These are phyloP conservation scores for Amorpha juglandis DNA, from an alignment of 2,888 invertebrate species.

Conservation along the genomic window DNA sequence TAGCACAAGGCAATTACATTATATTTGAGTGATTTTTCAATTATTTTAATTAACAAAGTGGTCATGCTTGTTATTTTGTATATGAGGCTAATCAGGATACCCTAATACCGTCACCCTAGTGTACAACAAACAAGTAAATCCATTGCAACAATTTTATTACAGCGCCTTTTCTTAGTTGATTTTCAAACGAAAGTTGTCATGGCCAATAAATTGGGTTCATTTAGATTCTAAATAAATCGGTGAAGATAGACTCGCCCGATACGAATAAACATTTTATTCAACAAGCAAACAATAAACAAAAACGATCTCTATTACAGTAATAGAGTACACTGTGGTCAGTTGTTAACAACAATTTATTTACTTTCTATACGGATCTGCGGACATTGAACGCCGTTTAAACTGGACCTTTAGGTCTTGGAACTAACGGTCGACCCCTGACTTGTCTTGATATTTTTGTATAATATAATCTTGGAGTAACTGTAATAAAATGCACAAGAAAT, in stretches of 20 bases:
- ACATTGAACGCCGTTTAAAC: constrained; percentile 29
- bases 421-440: constrained; percentile 25
- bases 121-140: too few relatives aligned
- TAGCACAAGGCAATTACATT: constrained; percentile 12
- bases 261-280: constrained; percentile 15
- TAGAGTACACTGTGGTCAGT: constrained; percentile 35
- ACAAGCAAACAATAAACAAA: constrained; percentile 28
- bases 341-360: constrained; percentile 56
- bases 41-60: background rate
- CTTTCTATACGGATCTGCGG: constrained; percentile 53
- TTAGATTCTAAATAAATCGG: background rate
- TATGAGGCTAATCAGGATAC: too few relatives aligned
- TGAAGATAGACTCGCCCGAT: constrained; percentile 1
- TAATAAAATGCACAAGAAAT: background rate
- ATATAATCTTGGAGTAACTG: background rate
- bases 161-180: too few relatives aligned
- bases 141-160: too few relatives aligned
- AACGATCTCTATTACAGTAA: constrained; percentile 28
- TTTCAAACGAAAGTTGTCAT: too few relatives aligned
- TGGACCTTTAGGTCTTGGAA: constrained; percentile 26
- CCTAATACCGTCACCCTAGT: too few relatives aligned
- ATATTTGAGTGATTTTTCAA: background rate
- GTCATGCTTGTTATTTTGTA: too few relatives aligned
- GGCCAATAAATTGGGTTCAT: background rate
- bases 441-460: constrained; percentile 10